phyloP scores from a whole-genome alignment of 2,797 vertebrate species.

The Myotis planiceps region DNA sequence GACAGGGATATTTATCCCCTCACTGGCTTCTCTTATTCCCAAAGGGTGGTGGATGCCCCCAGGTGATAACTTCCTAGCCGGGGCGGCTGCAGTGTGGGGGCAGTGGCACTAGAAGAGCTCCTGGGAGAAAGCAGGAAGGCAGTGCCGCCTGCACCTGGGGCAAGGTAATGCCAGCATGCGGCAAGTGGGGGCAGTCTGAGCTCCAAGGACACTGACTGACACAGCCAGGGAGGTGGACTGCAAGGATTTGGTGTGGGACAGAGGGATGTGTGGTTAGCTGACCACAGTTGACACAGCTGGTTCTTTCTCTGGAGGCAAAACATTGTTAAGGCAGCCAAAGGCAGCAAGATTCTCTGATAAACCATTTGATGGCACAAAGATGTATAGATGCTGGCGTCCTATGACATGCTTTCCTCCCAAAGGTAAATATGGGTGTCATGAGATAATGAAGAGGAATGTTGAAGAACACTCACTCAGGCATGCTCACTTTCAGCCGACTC shows the following conservation, averaged over 20 bases:
- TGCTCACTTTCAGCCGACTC: not conserved
- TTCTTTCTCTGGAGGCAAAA: not conserved
- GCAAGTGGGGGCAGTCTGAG: not conserved
- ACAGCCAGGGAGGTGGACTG: not conserved
- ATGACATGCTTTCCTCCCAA: not conserved
- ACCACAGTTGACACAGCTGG: not conserved
- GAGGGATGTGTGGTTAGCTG: not conserved
- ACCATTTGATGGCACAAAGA: not conserved
- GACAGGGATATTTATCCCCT: not conserved
- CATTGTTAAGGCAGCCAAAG: no score
- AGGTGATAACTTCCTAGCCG: not conserved
- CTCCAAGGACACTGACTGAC: not conserved
- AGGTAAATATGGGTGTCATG: not conserved
- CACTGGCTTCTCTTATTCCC: not conserved
- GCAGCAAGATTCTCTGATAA: not conserved
- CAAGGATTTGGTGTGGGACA: not conserved
- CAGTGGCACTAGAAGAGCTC: not conserved
- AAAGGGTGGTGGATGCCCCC: not conserved
- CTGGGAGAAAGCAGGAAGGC: not conserved
- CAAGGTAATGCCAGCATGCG: not conserved
- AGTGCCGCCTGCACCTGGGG: not conserved
- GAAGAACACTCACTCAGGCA: not conserved
- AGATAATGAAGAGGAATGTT: not conserved
- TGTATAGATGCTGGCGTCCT: not conserved
- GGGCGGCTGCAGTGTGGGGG: rapidly evolving